These are phyloP conservation scores for Megamerina dolium DNA, from an alignment of 2,888 invertebrate species.

Conservation along the genomic window DNA sequence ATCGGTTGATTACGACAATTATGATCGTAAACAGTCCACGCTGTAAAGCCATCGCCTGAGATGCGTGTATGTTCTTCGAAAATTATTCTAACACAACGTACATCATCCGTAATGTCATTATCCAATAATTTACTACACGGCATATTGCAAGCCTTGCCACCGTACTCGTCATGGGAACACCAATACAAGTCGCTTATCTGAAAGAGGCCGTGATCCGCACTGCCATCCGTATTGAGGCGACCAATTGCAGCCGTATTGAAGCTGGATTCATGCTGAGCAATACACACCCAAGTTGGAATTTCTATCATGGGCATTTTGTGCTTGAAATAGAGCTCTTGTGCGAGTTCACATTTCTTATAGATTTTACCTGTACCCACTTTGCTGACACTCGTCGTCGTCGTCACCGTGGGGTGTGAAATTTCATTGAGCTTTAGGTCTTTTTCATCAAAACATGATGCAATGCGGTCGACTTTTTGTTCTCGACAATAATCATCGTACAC, in stretches of 20 bases:
- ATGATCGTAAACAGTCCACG: constrained; percentile 65
- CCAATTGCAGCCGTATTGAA: constrained; percentile 60
- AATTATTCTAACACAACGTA: constrained; percentile 60
- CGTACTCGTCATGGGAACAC: constrained; percentile 53
- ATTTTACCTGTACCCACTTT: constrained; percentile 51
- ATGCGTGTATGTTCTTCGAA: constrained; percentile 62
- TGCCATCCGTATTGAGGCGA: constrained; percentile 36
- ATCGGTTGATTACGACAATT: constrained; percentile 53
- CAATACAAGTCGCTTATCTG: constrained; percentile 67
- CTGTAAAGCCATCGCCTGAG: constrained; percentile 66
- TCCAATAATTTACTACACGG: constrained; percentile 59
- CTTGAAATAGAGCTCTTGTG: constrained; percentile 54
- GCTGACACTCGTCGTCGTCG: constrained; percentile 2
- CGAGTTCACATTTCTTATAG: constrained; percentile 64
- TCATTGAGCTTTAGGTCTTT: constrained; percentile 3
- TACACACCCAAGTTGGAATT: constrained; percentile 62
- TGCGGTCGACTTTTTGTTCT: constrained; percentile 45
- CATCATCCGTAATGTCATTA: constrained; percentile 64
- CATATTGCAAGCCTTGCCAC: constrained; percentile 58
- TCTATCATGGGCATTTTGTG: constrained; percentile 53
- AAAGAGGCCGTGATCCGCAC: constrained; percentile 64
- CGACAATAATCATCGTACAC: constrained; percentile 60
- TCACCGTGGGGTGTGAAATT: constrained; percentile 11
- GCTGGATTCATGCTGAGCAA: constrained; percentile 62
- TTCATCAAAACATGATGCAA: constrained; percentile 22